These are phyloP conservation scores for Ondatra zibethicus DNA, from an alignment of 2,113 vertebrate genomes.

Conservation along the genomic window DNA sequence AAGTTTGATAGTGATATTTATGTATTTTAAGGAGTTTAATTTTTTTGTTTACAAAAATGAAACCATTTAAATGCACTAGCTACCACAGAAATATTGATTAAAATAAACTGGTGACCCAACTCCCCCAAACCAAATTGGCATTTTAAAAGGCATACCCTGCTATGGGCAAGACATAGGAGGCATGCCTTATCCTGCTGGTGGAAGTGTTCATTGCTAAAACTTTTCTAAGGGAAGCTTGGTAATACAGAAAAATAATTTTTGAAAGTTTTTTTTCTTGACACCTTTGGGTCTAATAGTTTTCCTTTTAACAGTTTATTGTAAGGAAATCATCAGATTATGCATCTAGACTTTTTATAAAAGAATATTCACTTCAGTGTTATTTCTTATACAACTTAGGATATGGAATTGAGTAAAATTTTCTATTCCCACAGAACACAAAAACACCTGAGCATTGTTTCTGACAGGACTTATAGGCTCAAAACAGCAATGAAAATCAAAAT, in stretches of 20 bases:
- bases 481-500: slow-evolving; percentile 28
- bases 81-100: slow-evolving; percentile 68
- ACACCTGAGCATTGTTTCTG: neutral
- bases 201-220: slow-evolving; percentile 76
- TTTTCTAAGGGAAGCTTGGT: slow-evolving; percentile 72
- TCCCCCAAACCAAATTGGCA: slow-evolving; percentile 66
- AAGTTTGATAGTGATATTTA: slow-evolving; percentile 16
- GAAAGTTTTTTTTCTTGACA: slow-evolving; percentile 61
- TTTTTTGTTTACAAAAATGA: slow-evolving; percentile 51
- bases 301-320: slow-evolving; percentile 64
- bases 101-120: slow-evolving; percentile 59
- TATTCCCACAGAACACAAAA: neutral
- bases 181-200: slow-evolving; percentile 60
- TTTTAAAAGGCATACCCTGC: slow-evolving; percentile 62
- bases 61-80: slow-evolving; percentile 53
- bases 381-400: slow-evolving; percentile 17
- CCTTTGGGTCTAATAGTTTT: slow-evolving; percentile 66
- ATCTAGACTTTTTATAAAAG: slow-evolving; percentile 44
- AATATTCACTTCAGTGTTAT: neutral
- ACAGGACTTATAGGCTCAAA: neutral
- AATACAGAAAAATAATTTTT: slow-evolving; percentile 66
- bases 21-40: neutral
- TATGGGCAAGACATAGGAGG: slow-evolving; percentile 42
- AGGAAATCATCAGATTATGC: slow-evolving; percentile 58
- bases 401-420: neutral